These are phyloP conservation scores for Drosophila saltans DNA, from an alignment of 1,140 invertebrate species.

Conservation along the genomic window DNA sequence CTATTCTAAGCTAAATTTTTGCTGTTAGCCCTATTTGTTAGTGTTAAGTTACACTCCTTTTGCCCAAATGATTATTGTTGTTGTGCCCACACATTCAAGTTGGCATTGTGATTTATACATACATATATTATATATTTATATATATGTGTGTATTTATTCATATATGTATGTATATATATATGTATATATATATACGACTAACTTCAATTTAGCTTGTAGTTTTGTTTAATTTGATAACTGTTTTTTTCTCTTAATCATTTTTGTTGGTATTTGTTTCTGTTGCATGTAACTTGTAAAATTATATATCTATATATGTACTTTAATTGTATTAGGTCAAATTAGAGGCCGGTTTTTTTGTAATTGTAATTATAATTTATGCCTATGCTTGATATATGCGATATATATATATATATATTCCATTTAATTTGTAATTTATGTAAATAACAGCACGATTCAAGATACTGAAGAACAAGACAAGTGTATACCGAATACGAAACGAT, in stretches of 20 bases:
- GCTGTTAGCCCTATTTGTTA: constrained; percentile 32
- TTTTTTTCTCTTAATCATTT: constrained; percentile 24
- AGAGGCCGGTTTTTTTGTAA: constrained; percentile 25
- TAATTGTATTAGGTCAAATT: constrained; percentile 47
- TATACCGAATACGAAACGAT: constrained; percentile 39
- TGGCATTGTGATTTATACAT: constrained; percentile 22
- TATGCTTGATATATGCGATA: constrained; percentile 19
- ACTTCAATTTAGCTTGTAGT: constrained; percentile 2
- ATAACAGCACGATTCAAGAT: constrained; percentile 40
- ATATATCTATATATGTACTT: constrained; percentile 21
- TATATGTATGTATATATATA: neutral
- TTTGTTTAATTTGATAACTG: constrained; percentile 20
- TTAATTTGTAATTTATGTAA: constrained; percentile 69
- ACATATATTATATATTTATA: neutral
- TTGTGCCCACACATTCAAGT: constrained; percentile 17
- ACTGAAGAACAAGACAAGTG: constrained; percentile 24
- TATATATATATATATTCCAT: constrained; percentile 52
- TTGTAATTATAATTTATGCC: constrained; percentile 28
- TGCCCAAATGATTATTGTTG: constrained; percentile 22
- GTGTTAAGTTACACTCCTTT: constrained; percentile 27
- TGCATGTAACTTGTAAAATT: constrained; percentile 63
- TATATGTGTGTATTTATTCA: too few species aligned
- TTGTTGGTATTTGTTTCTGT: constrained; percentile 39
- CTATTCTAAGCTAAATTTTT: constrained; percentile 70
- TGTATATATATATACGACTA: neutral